These are phyloP conservation scores for Brachionus koreanus DNA, from an alignment of 1,140 invertebrate species.

Conservation along the genomic window DNA sequence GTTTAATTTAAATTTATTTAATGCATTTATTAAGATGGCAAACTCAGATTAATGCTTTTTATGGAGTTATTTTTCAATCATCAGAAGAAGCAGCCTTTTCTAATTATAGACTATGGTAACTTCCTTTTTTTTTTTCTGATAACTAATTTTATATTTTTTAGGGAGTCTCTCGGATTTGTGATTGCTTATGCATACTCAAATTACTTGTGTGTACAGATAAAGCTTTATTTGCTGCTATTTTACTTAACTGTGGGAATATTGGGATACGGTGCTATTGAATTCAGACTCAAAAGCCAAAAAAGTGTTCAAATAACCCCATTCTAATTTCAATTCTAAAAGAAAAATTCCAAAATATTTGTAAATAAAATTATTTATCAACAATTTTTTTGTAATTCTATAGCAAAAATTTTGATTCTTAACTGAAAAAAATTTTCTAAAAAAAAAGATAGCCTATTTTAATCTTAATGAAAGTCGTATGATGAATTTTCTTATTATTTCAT, in stretches of 20 bases:
- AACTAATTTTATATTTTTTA: constrained; percentile 55
- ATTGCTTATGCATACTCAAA: constrained; percentile 75
- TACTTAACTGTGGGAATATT: constrained; percentile 65
- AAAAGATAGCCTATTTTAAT: neutral
- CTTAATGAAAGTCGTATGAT: neutral
- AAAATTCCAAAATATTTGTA: neutral
- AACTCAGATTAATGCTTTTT: constrained; percentile 86
- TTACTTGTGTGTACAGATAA: constrained; percentile 79
- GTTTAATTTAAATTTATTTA: neutral
- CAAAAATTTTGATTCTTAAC: neutral
- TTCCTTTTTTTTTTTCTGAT: constrained; percentile 63
- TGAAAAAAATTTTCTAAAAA: neutral
- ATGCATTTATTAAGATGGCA: constrained; percentile 66
- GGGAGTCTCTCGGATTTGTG: constrained; percentile 88
- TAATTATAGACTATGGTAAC: constrained; percentile 82
- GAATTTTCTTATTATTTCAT: neutral
- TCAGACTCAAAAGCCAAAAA: constrained; percentile 30
- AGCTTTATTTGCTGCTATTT: constrained; percentile 76
- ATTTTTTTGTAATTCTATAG: neutral
- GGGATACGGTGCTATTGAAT: constrained; percentile 39
- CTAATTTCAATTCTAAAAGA: neutral
- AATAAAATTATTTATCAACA: neutral
- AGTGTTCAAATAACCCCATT: constrained; percentile 40
- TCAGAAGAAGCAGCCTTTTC: constrained; percentile 93
- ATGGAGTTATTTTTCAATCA: constrained; percentile 79